Base-by-base conservation (phyloP, 2,797 vertebrate species). In the Lepidocolaptes lacrymiger region DNA sequence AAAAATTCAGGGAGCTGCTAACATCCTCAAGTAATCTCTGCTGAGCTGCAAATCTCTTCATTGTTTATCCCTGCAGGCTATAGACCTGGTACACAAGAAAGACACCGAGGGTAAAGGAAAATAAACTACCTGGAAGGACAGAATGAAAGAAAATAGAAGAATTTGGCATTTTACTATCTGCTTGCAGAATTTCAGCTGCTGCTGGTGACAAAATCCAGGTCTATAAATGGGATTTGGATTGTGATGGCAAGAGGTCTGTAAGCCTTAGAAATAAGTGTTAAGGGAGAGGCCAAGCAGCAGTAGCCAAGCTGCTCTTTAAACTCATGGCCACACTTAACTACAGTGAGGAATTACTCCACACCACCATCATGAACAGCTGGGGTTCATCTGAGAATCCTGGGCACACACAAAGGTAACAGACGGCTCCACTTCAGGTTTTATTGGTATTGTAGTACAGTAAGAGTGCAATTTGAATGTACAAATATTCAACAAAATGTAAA, bases 401-500 rank as follows among this genome's bases (percentile, higher is more conserved):
- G 94, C 88, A 52, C 64, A 92, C 82, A 95, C 84, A 86, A 82
- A 89, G 32, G 26, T 95, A 94, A 95, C 92, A 96, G 95, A 83
- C 24, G 12, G 93, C 90, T 97, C 95, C 83, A 97, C 96, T 97
- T 97, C 91, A 97, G 92, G 91, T 89, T 98, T 98, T 98, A 97
- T 98, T 98, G 77, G 95, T 97, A 94, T 95, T 95, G 94, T 95
- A 95, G 93, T 97, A 97, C 97, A 98, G 83, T 93, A 97, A 97
- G 89, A 95, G 95, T 97, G 96, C 96, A 98, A 97, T 91, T 90
- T 92, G 85, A 97, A 97, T 85, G 91, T 98, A 97, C 97, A 98
- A 97, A 97, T 95, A 97, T 59, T 87, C 94, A 98, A 97, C 96
- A 97, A 95, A 97, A 97, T 93, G 90, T 89, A 80, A 93, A 98